Conservation (phyloP, 2,113 vertebrate genomes). For the Synodontis membranacea region DNA sequence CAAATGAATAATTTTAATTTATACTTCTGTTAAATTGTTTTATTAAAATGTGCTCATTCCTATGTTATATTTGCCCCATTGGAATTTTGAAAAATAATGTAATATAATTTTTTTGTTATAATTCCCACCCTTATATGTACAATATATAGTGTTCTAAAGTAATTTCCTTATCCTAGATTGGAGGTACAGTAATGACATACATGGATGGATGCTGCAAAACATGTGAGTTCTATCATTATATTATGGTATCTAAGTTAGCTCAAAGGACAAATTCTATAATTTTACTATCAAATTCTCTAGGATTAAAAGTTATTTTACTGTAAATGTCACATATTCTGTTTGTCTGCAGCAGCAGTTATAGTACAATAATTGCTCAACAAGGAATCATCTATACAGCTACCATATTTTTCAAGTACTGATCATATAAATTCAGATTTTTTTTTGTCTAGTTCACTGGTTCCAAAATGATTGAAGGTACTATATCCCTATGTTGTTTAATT, state of each 20-base stretch:
- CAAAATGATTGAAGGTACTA: background rate
- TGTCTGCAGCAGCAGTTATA: background rate
- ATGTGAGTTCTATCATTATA: slow-evolving; percentile 81
- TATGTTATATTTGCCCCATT: background rate
- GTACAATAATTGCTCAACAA: background rate
- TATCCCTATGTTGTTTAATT: background rate
- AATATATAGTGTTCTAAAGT: background rate
- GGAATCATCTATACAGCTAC: background rate
- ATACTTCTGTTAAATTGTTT: background rate
- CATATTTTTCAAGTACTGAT: background rate
- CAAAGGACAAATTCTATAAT: background rate
- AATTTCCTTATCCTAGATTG: slow-evolving; percentile 73
- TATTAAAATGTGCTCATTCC: background rate
- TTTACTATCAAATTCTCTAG: background rate
- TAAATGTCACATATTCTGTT: background rate
- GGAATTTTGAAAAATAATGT: background rate
- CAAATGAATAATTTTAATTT: background rate
- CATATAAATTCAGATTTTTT: background rate
- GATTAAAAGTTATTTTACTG: background rate
- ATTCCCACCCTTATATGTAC: background rate
- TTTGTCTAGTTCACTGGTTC: background rate
- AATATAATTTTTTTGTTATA: background rate
- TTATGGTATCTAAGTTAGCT: background rate
- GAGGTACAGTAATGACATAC: slow-evolving; percentile 88
- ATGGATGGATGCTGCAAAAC: slow-evolving; percentile 96